Conservation (phyloP, 2,888 invertebrate genomes). For the Dastarcus helophoroides region DNA sequence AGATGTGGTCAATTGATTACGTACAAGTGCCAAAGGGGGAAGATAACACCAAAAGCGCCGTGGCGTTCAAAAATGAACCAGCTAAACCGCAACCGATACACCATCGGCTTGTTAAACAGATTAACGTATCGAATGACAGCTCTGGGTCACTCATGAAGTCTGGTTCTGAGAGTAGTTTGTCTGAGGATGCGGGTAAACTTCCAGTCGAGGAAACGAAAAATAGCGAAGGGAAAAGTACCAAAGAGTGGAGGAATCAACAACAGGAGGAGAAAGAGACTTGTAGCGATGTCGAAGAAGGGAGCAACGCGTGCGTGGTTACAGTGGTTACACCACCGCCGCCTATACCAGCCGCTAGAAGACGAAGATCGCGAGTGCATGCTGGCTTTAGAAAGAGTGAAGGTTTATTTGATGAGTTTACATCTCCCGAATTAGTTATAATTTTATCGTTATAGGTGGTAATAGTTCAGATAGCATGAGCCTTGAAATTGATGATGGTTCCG, state of each 20-base stretch:
- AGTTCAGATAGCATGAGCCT: slow-evolving; percentile 38
- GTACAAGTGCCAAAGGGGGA: slow-evolving; percentile 68
- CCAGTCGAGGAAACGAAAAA: slow-evolving; percentile 19
- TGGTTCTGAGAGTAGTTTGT: slow-evolving; percentile 80
- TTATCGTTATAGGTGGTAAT: slow-evolving; percentile 38
- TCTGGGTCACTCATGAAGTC: slow-evolving; percentile 55
- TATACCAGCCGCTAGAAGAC: slow-evolving; percentile 46
- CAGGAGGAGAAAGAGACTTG: slow-evolving; percentile 64
- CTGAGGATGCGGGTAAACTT: slow-evolving; percentile 53
- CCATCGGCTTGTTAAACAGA: slow-evolving; percentile 58
- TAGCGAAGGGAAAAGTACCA: slow-evolving; percentile 47
- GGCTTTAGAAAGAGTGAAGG: slow-evolving; percentile 58
- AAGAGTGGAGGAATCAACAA: slow-evolving; percentile 54
- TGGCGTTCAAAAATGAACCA: slow-evolving; percentile 20
- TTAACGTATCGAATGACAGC: slow-evolving; percentile 52
- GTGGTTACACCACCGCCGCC: slow-evolving; percentile 26
- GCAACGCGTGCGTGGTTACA: no score
- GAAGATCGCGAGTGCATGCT: slow-evolving; percentile 55
- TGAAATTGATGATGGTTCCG: slow-evolving; percentile 35
- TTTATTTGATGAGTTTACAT: no score
- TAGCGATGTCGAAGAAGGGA: slow-evolving; percentile 56
- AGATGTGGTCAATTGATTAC: slow-evolving; percentile 98
- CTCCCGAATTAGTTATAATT: slow-evolving; percentile 7
- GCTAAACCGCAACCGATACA: slow-evolving; percentile 27
- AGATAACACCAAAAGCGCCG: slow-evolving; percentile 17